phyloP scores from a whole-genome alignment of 2,888 invertebrate species.

The Carcina quercana region DNA sequence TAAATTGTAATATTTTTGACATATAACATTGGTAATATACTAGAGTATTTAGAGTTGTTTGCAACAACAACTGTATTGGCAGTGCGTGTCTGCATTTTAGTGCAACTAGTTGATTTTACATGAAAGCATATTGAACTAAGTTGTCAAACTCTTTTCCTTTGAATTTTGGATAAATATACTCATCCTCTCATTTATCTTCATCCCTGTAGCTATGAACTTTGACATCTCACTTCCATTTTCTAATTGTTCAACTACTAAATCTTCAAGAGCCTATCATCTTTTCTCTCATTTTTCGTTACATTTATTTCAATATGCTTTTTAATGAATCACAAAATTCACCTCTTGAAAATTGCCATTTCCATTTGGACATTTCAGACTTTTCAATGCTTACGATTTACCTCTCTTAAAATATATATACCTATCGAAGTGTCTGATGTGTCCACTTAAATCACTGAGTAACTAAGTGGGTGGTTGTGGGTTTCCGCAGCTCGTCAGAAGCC shows the following conservation, averaged over 20 bases:
- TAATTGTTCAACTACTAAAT: no score
- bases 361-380: slow-evolving; percentile 48
- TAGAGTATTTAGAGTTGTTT: slow-evolving; percentile 49
- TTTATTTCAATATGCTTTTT: slow-evolving; percentile 69
- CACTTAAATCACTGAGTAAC: slow-evolving; percentile 55
- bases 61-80: slow-evolving; percentile 52
- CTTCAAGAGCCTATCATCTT: background rate
- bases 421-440: slow-evolving; percentile 51
- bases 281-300: slow-evolving; percentile 19
- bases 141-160: slow-evolving; percentile 27
- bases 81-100: slow-evolving; percentile 76
- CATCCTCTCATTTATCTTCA: no score
- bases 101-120: slow-evolving; percentile 57
- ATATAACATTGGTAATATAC: slow-evolving; percentile 35
- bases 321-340: slow-evolving; percentile 54
- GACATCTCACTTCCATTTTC: slow-evolving; percentile 15
- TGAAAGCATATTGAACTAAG: slow-evolving; percentile 69
- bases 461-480: slow-evolving; percentile 73
- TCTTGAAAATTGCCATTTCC: slow-evolving; percentile 43
- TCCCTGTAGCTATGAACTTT: no score
- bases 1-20: slow-evolving; percentile 52
- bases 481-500: slow-evolving; percentile 69
- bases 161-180: no score
- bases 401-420: slow-evolving; percentile 13
- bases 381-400: slow-evolving; percentile 26